phyloP scores from a whole-genome alignment of 2,113 vertebrate genomes.

The Pseudolaguvia tuberculata region DNA sequence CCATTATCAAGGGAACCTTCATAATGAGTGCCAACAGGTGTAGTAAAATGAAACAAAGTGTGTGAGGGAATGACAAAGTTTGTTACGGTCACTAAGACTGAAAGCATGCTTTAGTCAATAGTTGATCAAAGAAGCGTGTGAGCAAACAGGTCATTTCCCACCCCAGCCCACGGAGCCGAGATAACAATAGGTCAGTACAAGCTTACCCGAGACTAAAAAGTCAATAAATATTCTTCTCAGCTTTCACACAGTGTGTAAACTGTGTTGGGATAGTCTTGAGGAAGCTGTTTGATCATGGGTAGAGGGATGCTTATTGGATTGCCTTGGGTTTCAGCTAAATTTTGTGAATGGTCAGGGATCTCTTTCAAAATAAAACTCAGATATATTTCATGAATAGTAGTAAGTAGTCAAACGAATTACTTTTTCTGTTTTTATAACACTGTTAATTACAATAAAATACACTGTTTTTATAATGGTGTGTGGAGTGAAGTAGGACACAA shows the following conservation, averaged over 20 bases:
- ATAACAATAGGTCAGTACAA: constrained; percentile 17
- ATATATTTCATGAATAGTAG: not conserved
- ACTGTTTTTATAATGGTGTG: too few species aligned
- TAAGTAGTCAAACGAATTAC: too few species aligned
- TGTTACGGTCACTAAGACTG: constrained; percentile 7
- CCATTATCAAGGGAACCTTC: not conserved
- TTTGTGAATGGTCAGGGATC: not conserved
- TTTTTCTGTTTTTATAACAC: too few species aligned
- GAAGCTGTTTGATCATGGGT: constrained; percentile 45
- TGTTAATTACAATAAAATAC: too few species aligned
- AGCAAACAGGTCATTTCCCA: constrained; percentile 40
- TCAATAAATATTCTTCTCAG: constrained; percentile 32
- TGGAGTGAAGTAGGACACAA: too few species aligned
- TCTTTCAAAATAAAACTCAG: not conserved
- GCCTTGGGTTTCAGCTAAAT: constrained; percentile 17
- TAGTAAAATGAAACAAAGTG: not conserved
- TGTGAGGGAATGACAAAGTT: not conserved
- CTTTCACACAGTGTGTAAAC: constrained; percentile 10
- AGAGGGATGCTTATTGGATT: constrained; percentile 29
- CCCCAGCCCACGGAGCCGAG: not conserved
- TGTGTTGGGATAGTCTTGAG: constrained; percentile 41
- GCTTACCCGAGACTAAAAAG: constrained; percentile 15
- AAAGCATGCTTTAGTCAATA: constrained; percentile 42
- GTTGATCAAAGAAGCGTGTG: constrained; percentile 49
- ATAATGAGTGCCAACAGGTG: constrained; percentile 5